Evolutionary conservation across 64 coral and sea anemone genomes (phyloP).

Genomic region (Dendrophyllia cribrosa): DNA sequence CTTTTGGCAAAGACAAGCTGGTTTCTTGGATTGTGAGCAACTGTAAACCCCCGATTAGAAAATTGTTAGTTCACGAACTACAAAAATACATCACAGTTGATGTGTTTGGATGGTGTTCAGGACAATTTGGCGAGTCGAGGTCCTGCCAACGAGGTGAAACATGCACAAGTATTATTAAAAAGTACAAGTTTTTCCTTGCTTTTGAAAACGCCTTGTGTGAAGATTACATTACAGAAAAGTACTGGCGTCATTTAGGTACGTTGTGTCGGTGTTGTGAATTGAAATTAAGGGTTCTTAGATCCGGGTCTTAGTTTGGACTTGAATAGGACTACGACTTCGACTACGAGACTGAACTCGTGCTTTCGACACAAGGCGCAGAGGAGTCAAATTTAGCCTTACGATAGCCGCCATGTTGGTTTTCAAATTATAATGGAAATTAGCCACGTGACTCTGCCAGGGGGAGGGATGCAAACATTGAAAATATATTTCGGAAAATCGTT

Average conservation of each 20-base stretch:
- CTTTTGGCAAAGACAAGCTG: not conserved
- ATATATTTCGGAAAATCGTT: too few relatives aligned
- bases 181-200: slow-evolving; percentile 1
- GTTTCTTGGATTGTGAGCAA: not conserved
- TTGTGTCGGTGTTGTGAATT: too few relatives aligned
- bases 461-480: too few relatives aligned
- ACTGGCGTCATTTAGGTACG: not conserved
- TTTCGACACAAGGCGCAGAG: too few relatives aligned
- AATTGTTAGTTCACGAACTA: not conserved
- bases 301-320: too few relatives aligned
- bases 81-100: slow-evolving; percentile 8
- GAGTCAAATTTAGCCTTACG: too few relatives aligned
- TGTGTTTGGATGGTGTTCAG: not conserved
- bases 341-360: too few relatives aligned
- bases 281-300: too few relatives aligned
- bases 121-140: not conserved
- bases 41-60: not conserved
- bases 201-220: slow-evolving; percentile 8
- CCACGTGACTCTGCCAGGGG: too few relatives aligned
- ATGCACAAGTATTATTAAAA: not conserved
- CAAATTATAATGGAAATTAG: too few relatives aligned
- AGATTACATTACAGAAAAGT: not conserved
- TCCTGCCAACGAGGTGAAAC: not conserved
- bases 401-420: too few relatives aligned
- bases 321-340: too few relatives aligned